These are phyloP conservation scores for Carcinoscorpius rotundicauda DNA, from an alignment of 1,140 invertebrate species.

Conservation along the genomic window DNA sequence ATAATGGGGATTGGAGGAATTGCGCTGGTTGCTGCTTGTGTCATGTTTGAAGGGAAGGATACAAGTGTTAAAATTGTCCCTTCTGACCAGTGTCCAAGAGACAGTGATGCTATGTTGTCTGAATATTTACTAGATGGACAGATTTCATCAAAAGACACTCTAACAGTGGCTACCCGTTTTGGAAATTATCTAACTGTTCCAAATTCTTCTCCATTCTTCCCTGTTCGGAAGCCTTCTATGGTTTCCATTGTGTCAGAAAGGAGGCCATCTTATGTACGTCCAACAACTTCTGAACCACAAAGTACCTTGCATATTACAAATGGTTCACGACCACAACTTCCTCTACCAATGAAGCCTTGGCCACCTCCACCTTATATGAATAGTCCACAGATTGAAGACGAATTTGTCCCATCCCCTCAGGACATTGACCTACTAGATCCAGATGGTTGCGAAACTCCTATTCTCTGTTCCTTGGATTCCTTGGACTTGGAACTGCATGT, in stretches of 20 bases:
- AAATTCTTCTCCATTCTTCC: conserved; percentile 1
- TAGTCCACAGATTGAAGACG: conserved; percentile 15
- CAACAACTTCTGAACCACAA: background rate
- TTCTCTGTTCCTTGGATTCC: conserved; percentile 3
- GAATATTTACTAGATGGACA: conserved; percentile 7
- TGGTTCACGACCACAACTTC: conserved; percentile 9
- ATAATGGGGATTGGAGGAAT: conserved; percentile 88
- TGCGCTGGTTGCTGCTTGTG: conserved; percentile 81
- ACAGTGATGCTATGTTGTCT: conserved; percentile 5
- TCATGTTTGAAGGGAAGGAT: conserved; percentile 45
- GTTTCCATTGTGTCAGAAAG: conserved; percentile 1
- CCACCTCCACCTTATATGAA: background rate
- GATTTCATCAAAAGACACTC: conserved; percentile 8
- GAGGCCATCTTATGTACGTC: background rate
- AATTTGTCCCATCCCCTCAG: conserved; percentile 23
- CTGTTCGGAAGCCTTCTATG: conserved; percentile 1
- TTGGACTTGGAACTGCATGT: conserved; percentile 22
- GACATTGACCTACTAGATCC: conserved; percentile 24
- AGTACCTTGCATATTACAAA: conserved; percentile 1
- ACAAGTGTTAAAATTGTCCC: conserved; percentile 18
- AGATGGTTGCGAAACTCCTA: conserved; percentile 23
- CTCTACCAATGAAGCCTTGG: conserved; percentile 1
- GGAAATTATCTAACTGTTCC: conserved; percentile 8
- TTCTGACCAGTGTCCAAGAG: conserved; percentile 6
- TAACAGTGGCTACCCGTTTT: conserved; percentile 9